Percentiles rank a stretch among this genome's conserved stretches.
phyloP scores from a whole-genome alignment of 2,888 invertebrate species.

The Spodoptera exigua region DNA sequence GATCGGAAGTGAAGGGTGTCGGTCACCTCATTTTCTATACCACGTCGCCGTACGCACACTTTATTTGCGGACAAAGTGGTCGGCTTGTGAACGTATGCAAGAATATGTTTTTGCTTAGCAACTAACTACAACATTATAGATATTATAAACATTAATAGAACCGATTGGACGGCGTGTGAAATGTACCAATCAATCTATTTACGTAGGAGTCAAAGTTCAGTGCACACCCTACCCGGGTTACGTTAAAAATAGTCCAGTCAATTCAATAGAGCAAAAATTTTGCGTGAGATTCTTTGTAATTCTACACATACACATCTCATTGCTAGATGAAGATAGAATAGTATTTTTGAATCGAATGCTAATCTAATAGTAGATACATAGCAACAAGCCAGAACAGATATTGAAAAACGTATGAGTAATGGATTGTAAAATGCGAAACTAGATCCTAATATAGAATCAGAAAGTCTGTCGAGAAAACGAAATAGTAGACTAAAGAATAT shows the following conservation, averaged over 20 bases:
- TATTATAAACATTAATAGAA: conserved; percentile 30
- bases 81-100: conserved; percentile 36
- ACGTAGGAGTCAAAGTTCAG: conserved; percentile 78
- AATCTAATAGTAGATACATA: no score
- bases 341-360: conserved; percentile 17
- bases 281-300: conserved; percentile 22
- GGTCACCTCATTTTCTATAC: conserved; percentile 60
- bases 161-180: conserved; percentile 56
- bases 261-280: conserved; percentile 52
- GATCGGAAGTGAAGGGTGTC: conserved; percentile 64
- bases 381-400: no score
- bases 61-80: conserved; percentile 36
- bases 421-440: background rate
- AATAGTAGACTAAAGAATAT: conserved; percentile 12
- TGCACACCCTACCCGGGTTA: conserved; percentile 64
- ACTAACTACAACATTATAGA: conserved; percentile 20
- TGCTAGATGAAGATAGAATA: conserved; percentile 26
- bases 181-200: conserved; percentile 68
- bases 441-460: conserved; percentile 2
- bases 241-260: conserved; percentile 66
- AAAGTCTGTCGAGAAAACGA: conserved; percentile 8
- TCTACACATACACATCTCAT: conserved; percentile 26
- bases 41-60: conserved; percentile 40
- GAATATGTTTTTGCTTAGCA: conserved; percentile 34
- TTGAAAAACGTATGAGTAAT: no score